phyloP scores from a whole-genome alignment of 2,888 invertebrate species.

The Ectropis crepuscularia region DNA sequence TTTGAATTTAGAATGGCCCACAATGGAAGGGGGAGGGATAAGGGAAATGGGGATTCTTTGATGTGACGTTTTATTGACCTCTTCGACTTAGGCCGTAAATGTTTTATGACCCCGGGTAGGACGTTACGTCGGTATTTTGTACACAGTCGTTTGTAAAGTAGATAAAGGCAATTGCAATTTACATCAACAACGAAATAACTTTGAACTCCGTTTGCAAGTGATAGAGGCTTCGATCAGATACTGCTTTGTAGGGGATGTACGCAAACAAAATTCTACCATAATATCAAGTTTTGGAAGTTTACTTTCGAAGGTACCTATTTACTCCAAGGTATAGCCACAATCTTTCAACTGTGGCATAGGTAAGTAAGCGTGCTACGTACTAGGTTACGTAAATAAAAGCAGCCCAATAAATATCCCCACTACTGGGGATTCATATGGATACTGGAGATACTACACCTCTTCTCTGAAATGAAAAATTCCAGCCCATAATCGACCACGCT shows the following conservation, averaged over 20 bases:
- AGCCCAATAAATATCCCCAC: too few relatives aligned
- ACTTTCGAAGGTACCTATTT: too few relatives aligned
- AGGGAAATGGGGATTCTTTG: conserved; percentile 25
- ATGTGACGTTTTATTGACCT: conserved; percentile 32
- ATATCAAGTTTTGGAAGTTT: too few relatives aligned
- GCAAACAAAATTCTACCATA: not conserved
- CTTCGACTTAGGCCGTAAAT: conserved; percentile 17
- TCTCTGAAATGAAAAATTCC: too few relatives aligned
- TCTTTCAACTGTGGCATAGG: too few relatives aligned
- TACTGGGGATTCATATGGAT: too few relatives aligned
- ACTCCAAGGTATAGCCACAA: too few relatives aligned
- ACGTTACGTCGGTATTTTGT: conserved; percentile 17
- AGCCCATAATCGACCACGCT: too few relatives aligned
- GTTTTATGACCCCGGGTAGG: conserved; percentile 19
- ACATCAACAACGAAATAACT: not conserved
- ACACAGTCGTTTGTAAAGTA: conserved; percentile 20
- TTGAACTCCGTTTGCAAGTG: not conserved
- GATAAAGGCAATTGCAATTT: conserved; percentile 17
- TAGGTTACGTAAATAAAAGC: too few relatives aligned
- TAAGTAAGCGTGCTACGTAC: too few relatives aligned
- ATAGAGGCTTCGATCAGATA: not conserved
- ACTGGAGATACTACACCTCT: too few relatives aligned
- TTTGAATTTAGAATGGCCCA: conserved; percentile 34
- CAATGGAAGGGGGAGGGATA: conserved; percentile 16
- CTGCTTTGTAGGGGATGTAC: not conserved